Evolutionary conservation across 2,113 vertebrate species (phyloP).

Genomic region (Rynchops niger): DNA sequence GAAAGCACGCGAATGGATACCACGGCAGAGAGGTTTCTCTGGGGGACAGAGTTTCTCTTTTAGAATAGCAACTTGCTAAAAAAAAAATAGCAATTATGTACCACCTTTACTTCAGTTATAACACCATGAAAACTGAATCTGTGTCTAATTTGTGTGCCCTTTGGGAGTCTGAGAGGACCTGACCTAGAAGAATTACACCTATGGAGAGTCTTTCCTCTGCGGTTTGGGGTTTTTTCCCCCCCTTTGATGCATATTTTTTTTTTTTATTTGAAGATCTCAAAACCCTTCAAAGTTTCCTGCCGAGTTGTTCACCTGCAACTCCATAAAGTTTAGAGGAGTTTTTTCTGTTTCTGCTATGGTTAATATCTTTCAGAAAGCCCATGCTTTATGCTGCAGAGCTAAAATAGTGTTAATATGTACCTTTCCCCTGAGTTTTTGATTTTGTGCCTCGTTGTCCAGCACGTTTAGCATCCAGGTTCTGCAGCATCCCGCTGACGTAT

Average conservation of each 20-base stretch:
- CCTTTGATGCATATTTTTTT: neutral
- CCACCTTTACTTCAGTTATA: neutral
- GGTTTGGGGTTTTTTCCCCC: neutral
- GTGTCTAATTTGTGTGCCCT: neutral
- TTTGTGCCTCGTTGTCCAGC: neutral
- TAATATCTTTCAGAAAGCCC: neutral
- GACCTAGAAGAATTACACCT: neutral
- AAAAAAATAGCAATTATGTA: neutral
- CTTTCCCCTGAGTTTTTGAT: neutral
- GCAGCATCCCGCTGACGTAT: neutral
- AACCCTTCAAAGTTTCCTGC: neutral
- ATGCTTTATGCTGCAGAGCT: neutral
- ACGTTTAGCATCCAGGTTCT: neutral
- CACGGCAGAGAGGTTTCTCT: neutral
- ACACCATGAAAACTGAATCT: neutral
- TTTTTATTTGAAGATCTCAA: neutral
- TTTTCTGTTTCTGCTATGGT: neutral
- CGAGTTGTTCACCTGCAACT: neutral
- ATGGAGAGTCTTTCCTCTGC: no score
- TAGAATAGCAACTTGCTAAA: neutral
- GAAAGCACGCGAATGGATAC: rapidly evolving
- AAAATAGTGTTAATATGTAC: neutral
- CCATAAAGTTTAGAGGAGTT: neutral
- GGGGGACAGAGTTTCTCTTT: neutral
- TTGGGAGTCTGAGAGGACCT: neutral